phyloP scores from a whole-genome alignment of 2,888 invertebrate genomes.

The Eretmocerus hayati region DNA sequence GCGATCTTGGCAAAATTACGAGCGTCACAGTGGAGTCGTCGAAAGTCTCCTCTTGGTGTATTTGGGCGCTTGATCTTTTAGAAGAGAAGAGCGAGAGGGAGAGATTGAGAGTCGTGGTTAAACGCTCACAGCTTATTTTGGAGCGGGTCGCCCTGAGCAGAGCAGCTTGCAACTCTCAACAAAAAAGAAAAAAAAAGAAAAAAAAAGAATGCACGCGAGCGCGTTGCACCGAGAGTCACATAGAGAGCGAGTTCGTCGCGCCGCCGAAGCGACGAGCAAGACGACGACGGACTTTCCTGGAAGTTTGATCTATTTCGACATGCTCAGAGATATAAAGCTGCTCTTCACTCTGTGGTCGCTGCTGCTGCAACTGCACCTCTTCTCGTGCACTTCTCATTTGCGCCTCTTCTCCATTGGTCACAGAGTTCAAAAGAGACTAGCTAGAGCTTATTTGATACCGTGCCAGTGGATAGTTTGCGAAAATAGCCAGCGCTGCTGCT shows the following conservation, averaged over 20 bases:
- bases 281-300: constrained; percentile 10
- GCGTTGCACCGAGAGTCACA: neutral
- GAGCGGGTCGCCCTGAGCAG: constrained; percentile 12
- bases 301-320: constrained; percentile 21
- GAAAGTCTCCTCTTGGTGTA: too few relatives aligned
- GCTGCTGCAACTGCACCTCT: too few relatives aligned
- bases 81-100: too few relatives aligned
- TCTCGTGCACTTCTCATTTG: too few relatives aligned
- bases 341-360: too few relatives aligned
- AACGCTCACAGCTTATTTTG: constrained; percentile 17
- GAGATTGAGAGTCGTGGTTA: neutral
- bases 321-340: constrained; percentile 1
- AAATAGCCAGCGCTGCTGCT: too few relatives aligned
- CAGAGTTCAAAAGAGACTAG: neutral
- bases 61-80: too few relatives aligned
- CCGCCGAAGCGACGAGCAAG: neutral
- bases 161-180: constrained; percentile 4
- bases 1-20: too few relatives aligned
- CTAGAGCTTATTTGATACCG: neutral
- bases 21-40: too few relatives aligned
- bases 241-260: constrained; percentile 10
- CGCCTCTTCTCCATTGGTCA: neutral
- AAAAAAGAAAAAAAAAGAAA: too few relatives aligned
- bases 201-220: constrained; percentile 12
- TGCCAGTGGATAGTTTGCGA: neutral